phyloP scores from a whole-genome alignment of 1,140 invertebrate genomes.

The Tyrophagus putrescentiae region DNA sequence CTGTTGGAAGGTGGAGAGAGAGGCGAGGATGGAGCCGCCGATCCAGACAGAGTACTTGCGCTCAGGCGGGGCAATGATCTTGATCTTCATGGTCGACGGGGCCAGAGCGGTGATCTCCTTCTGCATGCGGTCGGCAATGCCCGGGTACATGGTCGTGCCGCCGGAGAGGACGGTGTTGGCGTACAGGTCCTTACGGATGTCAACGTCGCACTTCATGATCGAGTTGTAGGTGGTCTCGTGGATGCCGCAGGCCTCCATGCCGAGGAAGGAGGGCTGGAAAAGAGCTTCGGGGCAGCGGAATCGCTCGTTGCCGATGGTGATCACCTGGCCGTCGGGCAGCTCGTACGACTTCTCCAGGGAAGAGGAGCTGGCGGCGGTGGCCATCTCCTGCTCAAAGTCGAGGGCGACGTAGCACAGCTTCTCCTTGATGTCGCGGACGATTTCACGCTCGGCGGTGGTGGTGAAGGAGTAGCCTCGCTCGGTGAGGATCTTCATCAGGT shows the following conservation, averaged over 20 bases:
- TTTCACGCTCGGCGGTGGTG: slow-evolving; percentile 58
- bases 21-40: slow-evolving; percentile 42
- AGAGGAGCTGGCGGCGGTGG: slow-evolving; percentile 51
- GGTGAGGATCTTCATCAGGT: slow-evolving; percentile 40
- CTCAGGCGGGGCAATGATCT: slow-evolving; percentile 47
- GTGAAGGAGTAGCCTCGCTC: slow-evolving; percentile 37
- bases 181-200: slow-evolving; percentile 37
- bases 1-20: slow-evolving; percentile 43
- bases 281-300: slow-evolving; percentile 34
- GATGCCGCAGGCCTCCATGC: slow-evolving; percentile 37
- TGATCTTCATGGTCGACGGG: slow-evolving; percentile 37
- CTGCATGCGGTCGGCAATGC: slow-evolving; percentile 40
- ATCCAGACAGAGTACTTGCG: slow-evolving; percentile 85
- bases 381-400: slow-evolving; percentile 89
- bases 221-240: slow-evolving; percentile 42
- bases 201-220: slow-evolving; percentile 40
- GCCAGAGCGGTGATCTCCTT: slow-evolving; percentile 37
- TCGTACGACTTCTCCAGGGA: slow-evolving; percentile 38
- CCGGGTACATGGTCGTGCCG: slow-evolving; percentile 43
- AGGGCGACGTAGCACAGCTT: slow-evolving; percentile 35
- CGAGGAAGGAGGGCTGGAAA: slow-evolving; percentile 35
- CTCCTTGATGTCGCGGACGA: slow-evolving; percentile 41
- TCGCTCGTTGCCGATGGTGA: slow-evolving; percentile 33
- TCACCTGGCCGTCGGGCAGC: slow-evolving; percentile 37
- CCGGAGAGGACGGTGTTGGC: slow-evolving; percentile 41